Evolutionary conservation across 2,113 vertebrate species (phyloP).

Genomic region (Capra hircus): DNA sequence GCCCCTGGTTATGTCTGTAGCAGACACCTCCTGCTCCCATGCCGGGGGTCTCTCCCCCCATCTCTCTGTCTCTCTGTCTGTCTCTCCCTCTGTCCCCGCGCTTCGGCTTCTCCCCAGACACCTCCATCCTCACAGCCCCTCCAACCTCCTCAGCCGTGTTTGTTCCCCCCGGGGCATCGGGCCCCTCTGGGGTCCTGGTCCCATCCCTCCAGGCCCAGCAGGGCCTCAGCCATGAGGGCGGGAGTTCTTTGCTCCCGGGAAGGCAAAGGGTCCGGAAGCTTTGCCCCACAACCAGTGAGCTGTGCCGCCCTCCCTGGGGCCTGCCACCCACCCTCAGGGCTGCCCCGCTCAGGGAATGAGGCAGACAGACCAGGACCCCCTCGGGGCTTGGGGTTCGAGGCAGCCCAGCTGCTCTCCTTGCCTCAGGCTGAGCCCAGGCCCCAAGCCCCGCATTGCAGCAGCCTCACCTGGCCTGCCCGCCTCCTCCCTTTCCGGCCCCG

Average conservation of each 20-base stretch:
- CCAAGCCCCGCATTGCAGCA: not conserved
- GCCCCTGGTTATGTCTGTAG: not conserved
- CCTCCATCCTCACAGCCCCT: not conserved
- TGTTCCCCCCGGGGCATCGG: fast-evolving
- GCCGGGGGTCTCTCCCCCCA: not conserved
- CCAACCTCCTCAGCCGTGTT: fast-evolving
- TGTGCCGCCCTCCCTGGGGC: not conserved
- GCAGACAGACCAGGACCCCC: not conserved
- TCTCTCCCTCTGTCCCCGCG: not conserved
- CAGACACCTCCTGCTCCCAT: fast-evolving
- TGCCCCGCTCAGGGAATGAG: no score
- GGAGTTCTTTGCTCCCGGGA: not conserved
- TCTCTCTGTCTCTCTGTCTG: not conserved
- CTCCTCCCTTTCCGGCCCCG: fast-evolving
- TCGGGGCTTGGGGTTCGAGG: fast-evolving
- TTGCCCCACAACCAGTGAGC: not conserved
- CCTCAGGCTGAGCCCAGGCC: not conserved
- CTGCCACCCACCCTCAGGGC: not conserved
- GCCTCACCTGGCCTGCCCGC: no score
- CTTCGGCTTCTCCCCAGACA: no score
- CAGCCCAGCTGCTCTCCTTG: fast-evolving
- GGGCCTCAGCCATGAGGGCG: fast-evolving
- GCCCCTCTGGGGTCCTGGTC: no score
- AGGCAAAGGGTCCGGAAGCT: fast-evolving
- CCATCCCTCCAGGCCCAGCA: not conserved